phyloP scores from a whole-genome alignment of 1,140 invertebrate species.

The Rhopalosiphum maidis region DNA sequence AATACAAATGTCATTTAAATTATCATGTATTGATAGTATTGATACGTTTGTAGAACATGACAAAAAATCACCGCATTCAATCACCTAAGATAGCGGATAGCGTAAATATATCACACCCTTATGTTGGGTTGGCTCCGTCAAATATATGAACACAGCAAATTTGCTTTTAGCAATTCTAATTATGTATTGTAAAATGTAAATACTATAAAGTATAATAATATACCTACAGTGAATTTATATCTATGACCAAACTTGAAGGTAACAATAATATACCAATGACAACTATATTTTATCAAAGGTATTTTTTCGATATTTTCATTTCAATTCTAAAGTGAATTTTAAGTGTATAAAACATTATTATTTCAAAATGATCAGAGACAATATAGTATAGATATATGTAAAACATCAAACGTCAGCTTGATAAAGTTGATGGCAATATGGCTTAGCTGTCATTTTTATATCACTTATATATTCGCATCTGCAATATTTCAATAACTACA shows the following conservation, averaged over 20 bases:
- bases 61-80: neutral
- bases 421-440: neutral
- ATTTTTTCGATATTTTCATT: neutral
- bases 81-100: too few relatives aligned
- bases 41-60: neutral
- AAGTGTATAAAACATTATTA: neutral
- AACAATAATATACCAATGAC: neutral
- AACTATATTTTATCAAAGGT: neutral
- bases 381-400: neutral
- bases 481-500: neutral
- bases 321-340: neutral
- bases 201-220: too few relatives aligned
- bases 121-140: neutral
- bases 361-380: neutral
- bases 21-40: neutral
- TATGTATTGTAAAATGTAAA: neutral
- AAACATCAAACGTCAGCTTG: neutral
- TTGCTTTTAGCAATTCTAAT: too few relatives aligned
- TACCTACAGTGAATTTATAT: neutral
- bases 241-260: neutral
- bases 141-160: too few relatives aligned
- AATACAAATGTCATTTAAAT: neutral
- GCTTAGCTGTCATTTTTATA: neutral
- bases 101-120: too few relatives aligned
- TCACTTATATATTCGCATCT: neutral